These are phyloP conservation scores for Platygyra sinensis DNA, from an alignment of 64 coral and sea anemone species.

Conservation along the genomic window DNA sequence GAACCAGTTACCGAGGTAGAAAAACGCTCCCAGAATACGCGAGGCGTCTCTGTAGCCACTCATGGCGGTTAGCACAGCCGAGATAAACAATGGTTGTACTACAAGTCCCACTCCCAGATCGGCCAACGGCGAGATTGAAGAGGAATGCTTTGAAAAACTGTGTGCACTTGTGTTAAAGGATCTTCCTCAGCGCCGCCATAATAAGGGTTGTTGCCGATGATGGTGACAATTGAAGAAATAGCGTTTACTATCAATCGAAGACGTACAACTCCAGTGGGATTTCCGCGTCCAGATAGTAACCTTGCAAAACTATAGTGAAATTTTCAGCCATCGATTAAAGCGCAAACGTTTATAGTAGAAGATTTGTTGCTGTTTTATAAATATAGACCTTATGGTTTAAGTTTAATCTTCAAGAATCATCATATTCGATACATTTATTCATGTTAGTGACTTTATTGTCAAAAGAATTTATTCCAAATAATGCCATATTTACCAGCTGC, in stretches of 20 bases:
- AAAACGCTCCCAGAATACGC: neutral
- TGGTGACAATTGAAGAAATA: neutral
- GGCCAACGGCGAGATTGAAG: constrained; percentile 10
- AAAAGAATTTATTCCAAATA: too few species aligned
- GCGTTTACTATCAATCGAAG: neutral
- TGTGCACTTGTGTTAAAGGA: neutral
- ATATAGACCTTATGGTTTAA: too few species aligned
- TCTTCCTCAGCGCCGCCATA: neutral
- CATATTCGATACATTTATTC: too few species aligned
- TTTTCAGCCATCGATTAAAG: constrained; percentile 13
- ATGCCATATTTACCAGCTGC: too few species aligned
- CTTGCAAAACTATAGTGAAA: neutral
- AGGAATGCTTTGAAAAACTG: constrained; percentile 5
- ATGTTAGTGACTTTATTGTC: too few species aligned
- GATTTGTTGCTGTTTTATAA: too few species aligned
- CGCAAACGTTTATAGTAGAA: neutral
- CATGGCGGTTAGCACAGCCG: neutral
- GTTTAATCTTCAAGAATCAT: too few species aligned
- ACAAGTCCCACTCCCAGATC: neutral
- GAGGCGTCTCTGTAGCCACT: neutral
- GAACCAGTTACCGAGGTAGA: constrained; percentile 14
- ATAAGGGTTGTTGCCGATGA: neutral
- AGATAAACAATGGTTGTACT: constrained; percentile 6
- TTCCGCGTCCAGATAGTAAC: neutral
- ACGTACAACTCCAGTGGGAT: neutral